A percentile compares a stretch with the other conserved stretches of the same genome.
phyloP scores from a whole-genome alignment of 1,140 invertebrate species.

The Pseudomyrmex cubaensis region DNA sequence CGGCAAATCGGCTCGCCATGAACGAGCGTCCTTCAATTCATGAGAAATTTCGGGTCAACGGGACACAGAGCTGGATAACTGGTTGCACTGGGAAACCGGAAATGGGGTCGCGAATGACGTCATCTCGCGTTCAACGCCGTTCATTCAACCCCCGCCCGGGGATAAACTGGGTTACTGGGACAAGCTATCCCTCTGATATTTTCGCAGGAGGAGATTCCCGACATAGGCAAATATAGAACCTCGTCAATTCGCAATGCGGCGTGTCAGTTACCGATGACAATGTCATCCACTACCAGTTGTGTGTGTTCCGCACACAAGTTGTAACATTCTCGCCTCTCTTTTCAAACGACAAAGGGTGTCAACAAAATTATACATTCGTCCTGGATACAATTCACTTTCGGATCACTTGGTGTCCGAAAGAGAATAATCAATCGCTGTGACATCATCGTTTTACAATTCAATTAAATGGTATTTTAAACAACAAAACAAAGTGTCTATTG shows the following conservation, averaged over 20 bases:
- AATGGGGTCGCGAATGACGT: constrained; percentile 81
- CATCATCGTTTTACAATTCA: too few species aligned
- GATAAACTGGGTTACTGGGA: constrained; percentile 76
- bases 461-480: too few species aligned
- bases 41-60: constrained; percentile 78
- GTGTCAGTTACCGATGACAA: too few species aligned
- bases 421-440: too few species aligned
- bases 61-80: constrained; percentile 73
- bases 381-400: too few species aligned
- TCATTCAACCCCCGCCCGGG: constrained; percentile 80
- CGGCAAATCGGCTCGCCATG: constrained; percentile 67
- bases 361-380: too few species aligned
- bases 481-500: background rate
- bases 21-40: constrained; percentile 80
- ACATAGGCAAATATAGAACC: background rate
- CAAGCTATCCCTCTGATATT: constrained; percentile 54
- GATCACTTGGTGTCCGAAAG: too few species aligned
- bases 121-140: constrained; percentile 74
- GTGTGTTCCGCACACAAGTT: too few species aligned
- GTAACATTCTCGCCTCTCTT: background rate
- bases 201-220: background rate
- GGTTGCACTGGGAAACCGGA: constrained; percentile 78
- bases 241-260: background rate
- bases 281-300: too few species aligned
- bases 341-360: background rate